These are phyloP conservation scores for Etia nguti DNA, from an alignment of 2,113 vertebrate species.

Conservation along the genomic window DNA sequence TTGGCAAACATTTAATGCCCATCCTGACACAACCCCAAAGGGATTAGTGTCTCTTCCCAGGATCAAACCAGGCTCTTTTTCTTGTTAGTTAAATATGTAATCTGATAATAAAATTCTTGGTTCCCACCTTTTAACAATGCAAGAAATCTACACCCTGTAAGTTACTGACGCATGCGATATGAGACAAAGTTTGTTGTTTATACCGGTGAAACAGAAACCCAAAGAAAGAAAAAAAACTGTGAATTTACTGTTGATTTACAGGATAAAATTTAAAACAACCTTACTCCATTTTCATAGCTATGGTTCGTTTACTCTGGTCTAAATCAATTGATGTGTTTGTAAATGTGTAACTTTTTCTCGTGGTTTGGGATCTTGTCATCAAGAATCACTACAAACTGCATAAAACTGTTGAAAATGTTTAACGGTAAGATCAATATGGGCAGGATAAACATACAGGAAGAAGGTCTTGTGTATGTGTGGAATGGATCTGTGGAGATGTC, in stretches of 20 bases:
- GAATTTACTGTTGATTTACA: too few relatives aligned
- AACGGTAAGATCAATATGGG: neutral
- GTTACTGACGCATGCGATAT: neutral
- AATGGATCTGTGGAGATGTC: neutral
- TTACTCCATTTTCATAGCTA: neutral
- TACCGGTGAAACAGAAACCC: neutral
- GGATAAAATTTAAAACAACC: neutral
- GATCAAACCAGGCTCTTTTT: neutral
- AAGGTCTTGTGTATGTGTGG: neutral
- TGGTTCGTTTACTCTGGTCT: rapidly evolving
- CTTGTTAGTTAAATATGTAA: neutral
- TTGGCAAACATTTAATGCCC: neutral
- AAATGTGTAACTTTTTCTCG: neutral
- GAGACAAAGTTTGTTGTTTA: rapidly evolving
- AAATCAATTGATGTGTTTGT: neutral
- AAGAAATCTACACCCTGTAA: neutral
- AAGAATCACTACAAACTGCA: neutral
- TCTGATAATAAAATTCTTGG: neutral
- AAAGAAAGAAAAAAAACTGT: neutral
- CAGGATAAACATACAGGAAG: neutral
- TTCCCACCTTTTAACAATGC: neutral
- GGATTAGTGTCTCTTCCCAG: neutral
- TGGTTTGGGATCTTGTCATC: neutral
- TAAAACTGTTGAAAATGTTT: neutral
- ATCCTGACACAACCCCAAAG: neutral